phyloP scores from a whole-genome alignment of 2,888 invertebrate species.

The Drosophila phalerata region DNA sequence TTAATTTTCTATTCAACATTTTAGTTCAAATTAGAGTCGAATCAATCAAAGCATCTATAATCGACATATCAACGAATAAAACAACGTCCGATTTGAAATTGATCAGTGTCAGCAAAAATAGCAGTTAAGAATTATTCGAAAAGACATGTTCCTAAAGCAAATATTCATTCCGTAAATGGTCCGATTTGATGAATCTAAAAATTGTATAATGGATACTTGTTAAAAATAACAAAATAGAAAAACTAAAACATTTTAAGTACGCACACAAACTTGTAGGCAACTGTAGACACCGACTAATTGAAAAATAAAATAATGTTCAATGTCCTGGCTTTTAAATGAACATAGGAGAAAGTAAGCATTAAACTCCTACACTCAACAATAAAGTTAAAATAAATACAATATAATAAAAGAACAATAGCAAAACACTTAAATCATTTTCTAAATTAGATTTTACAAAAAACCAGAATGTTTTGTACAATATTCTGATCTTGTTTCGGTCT shows the following conservation, averaged over 20 bases:
- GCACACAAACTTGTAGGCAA: slow-evolving; percentile 14
- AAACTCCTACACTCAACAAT: slow-evolving; percentile 12
- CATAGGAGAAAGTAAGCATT: background rate
- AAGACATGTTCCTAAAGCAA: slow-evolving; percentile 26
- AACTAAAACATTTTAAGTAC: slow-evolving; percentile 41
- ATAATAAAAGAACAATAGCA: slow-evolving; percentile 9
- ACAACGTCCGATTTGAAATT: slow-evolving; percentile 44
- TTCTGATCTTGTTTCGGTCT: background rate
- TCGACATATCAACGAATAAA: slow-evolving; percentile 47
- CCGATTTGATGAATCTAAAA: slow-evolving; percentile 24
- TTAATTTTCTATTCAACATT: background rate
- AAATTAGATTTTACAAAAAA: slow-evolving; percentile 14
- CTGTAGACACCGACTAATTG: background rate
- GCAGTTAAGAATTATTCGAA: slow-evolving; percentile 22
- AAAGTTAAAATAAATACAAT: background rate
- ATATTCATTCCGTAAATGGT: slow-evolving; percentile 20
- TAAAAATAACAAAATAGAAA: slow-evolving; percentile 11
- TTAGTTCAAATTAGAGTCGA: background rate
- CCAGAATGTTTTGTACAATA: background rate
- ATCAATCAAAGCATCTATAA: background rate
- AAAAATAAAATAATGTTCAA: background rate
- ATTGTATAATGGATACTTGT: slow-evolving; percentile 8
- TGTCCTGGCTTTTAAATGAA: background rate
- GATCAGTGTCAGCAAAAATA: slow-evolving; percentile 19
- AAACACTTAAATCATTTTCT: slow-evolving; percentile 13